phyloP scores from a whole-genome alignment of 2,113 vertebrate genomes.

The Sorex araneus region DNA sequence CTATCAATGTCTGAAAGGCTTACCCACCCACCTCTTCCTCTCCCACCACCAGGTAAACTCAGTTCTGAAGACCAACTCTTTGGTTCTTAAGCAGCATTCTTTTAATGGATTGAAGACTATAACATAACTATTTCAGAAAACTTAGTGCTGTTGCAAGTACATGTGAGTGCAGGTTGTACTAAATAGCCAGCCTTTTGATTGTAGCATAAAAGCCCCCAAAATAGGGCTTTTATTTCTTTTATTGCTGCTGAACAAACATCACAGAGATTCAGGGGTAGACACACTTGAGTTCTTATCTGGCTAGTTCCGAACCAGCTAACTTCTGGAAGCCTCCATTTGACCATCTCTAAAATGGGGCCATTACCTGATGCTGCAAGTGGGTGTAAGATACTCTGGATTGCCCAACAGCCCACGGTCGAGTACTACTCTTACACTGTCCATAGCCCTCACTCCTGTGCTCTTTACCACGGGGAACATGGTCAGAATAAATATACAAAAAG shows the following conservation, averaged over 20 bases:
- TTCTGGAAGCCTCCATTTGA: neutral
- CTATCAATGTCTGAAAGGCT: no score
- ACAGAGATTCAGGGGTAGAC: neutral
- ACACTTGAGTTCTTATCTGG: constrained; percentile 14
- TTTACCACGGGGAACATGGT: neutral
- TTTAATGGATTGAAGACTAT: no score
- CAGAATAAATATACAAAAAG: constrained; percentile 30
- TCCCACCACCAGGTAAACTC: no score
- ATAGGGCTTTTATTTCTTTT: no score
- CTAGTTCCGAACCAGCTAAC: constrained; percentile 18
- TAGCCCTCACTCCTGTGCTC: neutral
- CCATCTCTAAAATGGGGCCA: constrained; percentile 39
- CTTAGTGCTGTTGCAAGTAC: neutral
- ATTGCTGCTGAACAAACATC: constrained; percentile 55
- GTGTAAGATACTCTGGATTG: neutral
- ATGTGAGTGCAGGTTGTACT: neutral
- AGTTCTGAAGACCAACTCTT: no score
- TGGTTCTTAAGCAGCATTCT: no score
- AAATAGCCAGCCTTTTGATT: neutral
- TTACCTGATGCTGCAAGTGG: constrained; percentile 16
- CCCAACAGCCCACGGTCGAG: neutral
- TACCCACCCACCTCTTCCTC: no score
- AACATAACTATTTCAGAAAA: neutral
- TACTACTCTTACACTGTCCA: neutral
- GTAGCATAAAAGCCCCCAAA: neutral